Conservation (phyloP, 2,797 vertebrate species). For the Tadarida brasiliensis region DNA sequence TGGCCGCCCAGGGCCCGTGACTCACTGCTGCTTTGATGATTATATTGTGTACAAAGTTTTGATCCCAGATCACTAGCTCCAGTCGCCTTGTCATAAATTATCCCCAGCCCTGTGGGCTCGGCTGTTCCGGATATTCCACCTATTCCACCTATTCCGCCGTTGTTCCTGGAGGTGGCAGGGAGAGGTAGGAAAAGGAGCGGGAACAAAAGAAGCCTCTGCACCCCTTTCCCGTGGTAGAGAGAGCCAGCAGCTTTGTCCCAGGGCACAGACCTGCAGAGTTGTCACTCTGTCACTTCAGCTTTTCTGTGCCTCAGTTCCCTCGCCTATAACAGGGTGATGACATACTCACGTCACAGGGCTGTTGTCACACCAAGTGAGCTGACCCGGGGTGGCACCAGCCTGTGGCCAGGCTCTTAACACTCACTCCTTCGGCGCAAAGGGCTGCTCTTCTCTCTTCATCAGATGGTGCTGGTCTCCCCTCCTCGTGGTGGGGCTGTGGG, state of each 20-base stretch:
- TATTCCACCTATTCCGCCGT: not conserved
- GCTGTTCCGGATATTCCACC: not conserved
- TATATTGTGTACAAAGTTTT: constrained; percentile 80
- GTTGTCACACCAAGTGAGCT: not conserved
- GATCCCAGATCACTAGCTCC: constrained; percentile 80
- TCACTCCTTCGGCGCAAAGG: rapidly evolving
- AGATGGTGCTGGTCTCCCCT: rapidly evolving
- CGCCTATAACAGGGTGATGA: not conserved
- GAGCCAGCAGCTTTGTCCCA: not conserved
- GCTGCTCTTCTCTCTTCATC: no score
- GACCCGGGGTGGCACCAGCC: no score
- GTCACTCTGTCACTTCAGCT: not conserved
- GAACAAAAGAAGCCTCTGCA: rapidly evolving
- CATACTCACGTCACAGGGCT: rapidly evolving
- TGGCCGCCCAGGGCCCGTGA: constrained; percentile 82
- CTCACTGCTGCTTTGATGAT: constrained; percentile 83
- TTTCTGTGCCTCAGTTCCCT: not conserved
- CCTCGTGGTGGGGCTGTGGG: not conserved
- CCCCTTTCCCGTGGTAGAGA: rapidly evolving
- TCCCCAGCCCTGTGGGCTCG: not conserved
- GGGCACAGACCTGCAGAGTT: not conserved
- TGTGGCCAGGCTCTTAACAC: rapidly evolving
- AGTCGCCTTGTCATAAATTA: constrained; percentile 69
- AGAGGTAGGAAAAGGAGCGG: not conserved
- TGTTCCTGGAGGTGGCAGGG: not conserved